Percentiles rank a stretch among this genome's conserved stretches.
Conservation (phyloP, 2,888 invertebrate species). For the Cryptophagus acutangulus region DNA sequence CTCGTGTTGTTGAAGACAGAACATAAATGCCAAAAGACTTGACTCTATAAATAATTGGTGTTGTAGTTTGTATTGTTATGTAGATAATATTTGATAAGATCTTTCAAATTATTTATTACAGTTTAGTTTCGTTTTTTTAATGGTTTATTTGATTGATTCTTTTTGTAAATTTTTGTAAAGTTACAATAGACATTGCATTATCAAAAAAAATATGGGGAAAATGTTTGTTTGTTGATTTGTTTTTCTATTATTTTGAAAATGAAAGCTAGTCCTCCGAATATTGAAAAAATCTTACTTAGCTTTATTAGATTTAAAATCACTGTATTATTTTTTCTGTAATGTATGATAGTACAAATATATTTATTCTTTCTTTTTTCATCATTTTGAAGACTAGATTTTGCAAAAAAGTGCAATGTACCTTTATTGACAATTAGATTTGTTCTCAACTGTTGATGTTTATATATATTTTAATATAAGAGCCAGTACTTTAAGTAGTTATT, state of each 20-base stretch:
- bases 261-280: slow-evolving; percentile 22
- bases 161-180: slow-evolving; percentile 45
- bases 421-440: slow-evolving; percentile 34
- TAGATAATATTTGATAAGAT: slow-evolving; percentile 44
- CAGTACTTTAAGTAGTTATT: slow-evolving; percentile 48
- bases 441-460: slow-evolving; percentile 49
- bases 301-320: slow-evolving; percentile 27
- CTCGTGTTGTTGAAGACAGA: slow-evolving; percentile 27
- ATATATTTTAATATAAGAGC: slow-evolving; percentile 50
- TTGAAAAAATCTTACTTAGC: slow-evolving; percentile 26
- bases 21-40: slow-evolving; percentile 39
- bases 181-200: slow-evolving; percentile 39
- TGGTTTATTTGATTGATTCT: too few relatives aligned
- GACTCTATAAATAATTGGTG: slow-evolving; percentile 41
- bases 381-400: slow-evolving; percentile 27
- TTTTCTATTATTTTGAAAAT: slow-evolving; percentile 7
- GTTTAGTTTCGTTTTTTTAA: slow-evolving; percentile 35
- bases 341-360: slow-evolving; percentile 29
- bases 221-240: slow-evolving; percentile 16
- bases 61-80: slow-evolving; percentile 50
- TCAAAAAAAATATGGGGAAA: too few relatives aligned
- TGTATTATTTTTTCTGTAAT: slow-evolving; percentile 25
- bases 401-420: slow-evolving; percentile 41
- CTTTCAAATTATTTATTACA: slow-evolving; percentile 46
- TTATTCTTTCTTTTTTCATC: slow-evolving; percentile 17